These are phyloP conservation scores for Gobio gobio DNA, from an alignment of 2,113 vertebrate genomes.

Conservation along the genomic window DNA sequence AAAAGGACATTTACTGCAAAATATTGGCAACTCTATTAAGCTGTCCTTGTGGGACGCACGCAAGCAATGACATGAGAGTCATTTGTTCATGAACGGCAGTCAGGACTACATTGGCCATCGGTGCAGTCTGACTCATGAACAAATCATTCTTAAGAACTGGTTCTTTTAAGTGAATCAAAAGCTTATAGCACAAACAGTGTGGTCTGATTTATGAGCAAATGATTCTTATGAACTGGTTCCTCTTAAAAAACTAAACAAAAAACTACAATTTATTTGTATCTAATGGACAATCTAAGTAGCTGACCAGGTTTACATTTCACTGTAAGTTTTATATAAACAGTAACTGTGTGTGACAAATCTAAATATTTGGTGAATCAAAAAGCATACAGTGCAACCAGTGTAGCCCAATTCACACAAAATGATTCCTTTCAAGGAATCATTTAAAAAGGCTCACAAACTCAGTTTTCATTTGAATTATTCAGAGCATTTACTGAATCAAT, in stretches of 20 bases:
- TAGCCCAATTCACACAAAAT: background rate
- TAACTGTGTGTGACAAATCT: no score
- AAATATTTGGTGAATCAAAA: background rate
- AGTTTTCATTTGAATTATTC: background rate
- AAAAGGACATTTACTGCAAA: slow-evolving; percentile 1
- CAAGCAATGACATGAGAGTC: background rate
- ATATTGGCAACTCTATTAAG: background rate
- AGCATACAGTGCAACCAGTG: background rate
- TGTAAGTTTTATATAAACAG: no score
- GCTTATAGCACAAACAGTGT: background rate
- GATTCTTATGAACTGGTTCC: no score
- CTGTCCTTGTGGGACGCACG: slow-evolving; percentile 11
- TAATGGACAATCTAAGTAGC: no score
- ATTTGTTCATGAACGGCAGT: background rate
- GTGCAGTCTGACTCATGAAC: background rate
- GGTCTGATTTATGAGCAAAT: background rate
- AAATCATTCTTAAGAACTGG: background rate
- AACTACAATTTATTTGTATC: no score
- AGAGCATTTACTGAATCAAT: background rate
- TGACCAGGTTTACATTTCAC: no score
- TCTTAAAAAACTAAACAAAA: no score
- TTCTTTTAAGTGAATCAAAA: background rate
- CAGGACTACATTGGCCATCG: background rate
- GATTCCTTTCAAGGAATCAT: background rate
- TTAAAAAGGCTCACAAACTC: background rate